phyloP scores from a whole-genome alignment of 1,140 invertebrate species.

The Aphelenchoides avenae region DNA sequence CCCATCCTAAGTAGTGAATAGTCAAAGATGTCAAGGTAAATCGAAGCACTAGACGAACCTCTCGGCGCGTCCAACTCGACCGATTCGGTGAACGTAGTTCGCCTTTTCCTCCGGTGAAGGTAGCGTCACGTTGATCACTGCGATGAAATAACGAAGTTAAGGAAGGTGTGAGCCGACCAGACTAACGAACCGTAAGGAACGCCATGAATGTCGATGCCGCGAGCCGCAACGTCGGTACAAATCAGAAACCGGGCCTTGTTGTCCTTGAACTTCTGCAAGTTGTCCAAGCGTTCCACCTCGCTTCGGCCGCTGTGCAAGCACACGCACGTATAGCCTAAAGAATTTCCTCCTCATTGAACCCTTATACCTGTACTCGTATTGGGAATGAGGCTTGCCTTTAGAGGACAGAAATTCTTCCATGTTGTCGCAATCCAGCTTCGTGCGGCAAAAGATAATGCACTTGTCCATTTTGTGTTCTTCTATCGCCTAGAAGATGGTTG shows the following conservation, averaged over 20 bases:
- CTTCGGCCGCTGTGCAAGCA: conserved; percentile 93
- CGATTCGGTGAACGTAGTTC: conserved; percentile 98
- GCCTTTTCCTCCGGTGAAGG: conserved; percentile 86
- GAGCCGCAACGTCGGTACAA: conserved; percentile 96
- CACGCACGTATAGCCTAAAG: conserved; percentile 73
- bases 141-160: conserved; percentile 28
- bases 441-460: conserved; percentile 93
- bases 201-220: conserved; percentile 86
- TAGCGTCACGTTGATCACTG: conserved; percentile 93
- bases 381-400: conserved; percentile 63
- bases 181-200: conserved; percentile 82
- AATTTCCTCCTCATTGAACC: not conserved
- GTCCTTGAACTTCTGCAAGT: conserved; percentile 86
- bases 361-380: not conserved
- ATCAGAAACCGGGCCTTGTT: conserved; percentile 83
- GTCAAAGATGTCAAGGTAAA: conserved; percentile 20
- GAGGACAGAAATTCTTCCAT: conserved; percentile 79
- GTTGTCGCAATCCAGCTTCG: conserved; percentile 98
- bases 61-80: conserved; percentile 92
- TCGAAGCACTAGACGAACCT: too few species aligned
- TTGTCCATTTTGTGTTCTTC: conserved; percentile 90
- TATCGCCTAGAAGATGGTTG: conserved; percentile 73
- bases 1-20: too few species aligned
- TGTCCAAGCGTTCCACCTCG: conserved; percentile 81
- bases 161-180: not conserved